Base-by-base conservation (phyloP, 2,113 vertebrate genomes). In the Lagopus muta region DNA sequence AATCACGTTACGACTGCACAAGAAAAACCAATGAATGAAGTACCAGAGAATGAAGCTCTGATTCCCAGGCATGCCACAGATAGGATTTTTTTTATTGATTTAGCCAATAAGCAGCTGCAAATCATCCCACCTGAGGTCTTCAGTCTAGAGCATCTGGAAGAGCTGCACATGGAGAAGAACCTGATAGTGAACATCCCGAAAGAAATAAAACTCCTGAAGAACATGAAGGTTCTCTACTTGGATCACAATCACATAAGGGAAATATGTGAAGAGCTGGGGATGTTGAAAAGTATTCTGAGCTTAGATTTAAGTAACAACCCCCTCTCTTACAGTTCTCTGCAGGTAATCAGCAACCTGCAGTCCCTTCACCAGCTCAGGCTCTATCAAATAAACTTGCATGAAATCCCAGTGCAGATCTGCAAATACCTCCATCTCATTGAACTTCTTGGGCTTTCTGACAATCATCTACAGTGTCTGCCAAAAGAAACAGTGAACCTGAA, bases 131-230 rank as follows among this genome's bases (percentile, higher is more conserved):
- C 12, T 8, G 76, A 73, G 17, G 48, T 98, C 66, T 89, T 97
- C 25, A 75, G 90, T 14, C 73, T 97, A 48, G 78, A 92, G 55
- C 91, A 98, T n/a, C 75, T 98, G 55, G 97, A 98, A 90, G 97
- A 98, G 74, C 43, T 97, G 21, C 97, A 98, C 61, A 40, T 97
- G 82, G 98, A 97, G 77, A 95, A 95, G 16, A 98, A 97, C 60
- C 81, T 12, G 16, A 96, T 97, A 48, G 55, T 69, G 67, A 93
- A 80, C 32, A 96, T 98, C 27, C 96, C 97, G 22, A 28, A 9
- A 38, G 94, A 71, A 3, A 97, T 98, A n/a, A 48, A 77, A 43
- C 17, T 3, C 16, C 92, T 97, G 57, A 84, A 61, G 50, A 94
- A 97, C 6, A 4, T 95, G n/a, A 96, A 58, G 62, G 57, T 97